phyloP scores from a whole-genome alignment of 2,888 invertebrate genomes.

The Gibbula magus region DNA sequence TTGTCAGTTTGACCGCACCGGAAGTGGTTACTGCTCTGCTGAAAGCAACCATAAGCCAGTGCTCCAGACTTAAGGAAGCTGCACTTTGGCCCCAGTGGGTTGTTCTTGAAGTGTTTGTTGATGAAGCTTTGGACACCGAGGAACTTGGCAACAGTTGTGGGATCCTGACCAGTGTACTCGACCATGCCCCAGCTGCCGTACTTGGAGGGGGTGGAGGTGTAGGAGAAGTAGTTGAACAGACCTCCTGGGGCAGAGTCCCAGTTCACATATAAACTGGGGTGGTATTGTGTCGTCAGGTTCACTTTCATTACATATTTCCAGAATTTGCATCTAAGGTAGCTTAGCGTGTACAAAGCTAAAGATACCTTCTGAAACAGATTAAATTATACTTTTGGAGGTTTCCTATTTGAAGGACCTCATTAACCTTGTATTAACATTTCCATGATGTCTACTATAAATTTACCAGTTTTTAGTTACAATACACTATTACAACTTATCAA shows the following conservation, averaged over 20 bases:
- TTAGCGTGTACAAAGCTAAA: too few relatives aligned
- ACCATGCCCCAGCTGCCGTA: slow-evolving; percentile 64
- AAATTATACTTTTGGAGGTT: too few relatives aligned
- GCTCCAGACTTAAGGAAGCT: slow-evolving; percentile 36
- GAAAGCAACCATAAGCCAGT: slow-evolving; percentile 48
- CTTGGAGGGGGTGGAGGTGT: slow-evolving; percentile 47
- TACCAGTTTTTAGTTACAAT: too few relatives aligned
- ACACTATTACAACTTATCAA: too few relatives aligned
- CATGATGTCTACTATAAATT: too few relatives aligned
- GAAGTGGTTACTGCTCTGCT: slow-evolving; percentile 19
- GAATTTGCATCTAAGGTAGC: too few relatives aligned
- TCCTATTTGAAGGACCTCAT: too few relatives aligned
- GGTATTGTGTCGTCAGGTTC: too few relatives aligned
- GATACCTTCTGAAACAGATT: too few relatives aligned
- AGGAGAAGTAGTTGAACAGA: slow-evolving; percentile 60
- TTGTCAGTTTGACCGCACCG: slow-evolving; percentile 40
- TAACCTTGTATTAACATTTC: too few relatives aligned
- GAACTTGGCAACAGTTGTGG: slow-evolving; percentile 54
- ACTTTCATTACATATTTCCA: not conserved
- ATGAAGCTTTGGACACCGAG: slow-evolving; percentile 53
- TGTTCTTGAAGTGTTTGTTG: slow-evolving; percentile 25
- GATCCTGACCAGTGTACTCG: slow-evolving; percentile 57
- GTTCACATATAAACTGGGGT: too few relatives aligned
- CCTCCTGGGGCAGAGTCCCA: slow-evolving; percentile 42
- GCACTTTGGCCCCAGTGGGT: slow-evolving; percentile 38